Evolutionary conservation across 92 coral and sea anemone genomes (phyloP).

Genomic region (Umimayanthus kanabou): DNA sequence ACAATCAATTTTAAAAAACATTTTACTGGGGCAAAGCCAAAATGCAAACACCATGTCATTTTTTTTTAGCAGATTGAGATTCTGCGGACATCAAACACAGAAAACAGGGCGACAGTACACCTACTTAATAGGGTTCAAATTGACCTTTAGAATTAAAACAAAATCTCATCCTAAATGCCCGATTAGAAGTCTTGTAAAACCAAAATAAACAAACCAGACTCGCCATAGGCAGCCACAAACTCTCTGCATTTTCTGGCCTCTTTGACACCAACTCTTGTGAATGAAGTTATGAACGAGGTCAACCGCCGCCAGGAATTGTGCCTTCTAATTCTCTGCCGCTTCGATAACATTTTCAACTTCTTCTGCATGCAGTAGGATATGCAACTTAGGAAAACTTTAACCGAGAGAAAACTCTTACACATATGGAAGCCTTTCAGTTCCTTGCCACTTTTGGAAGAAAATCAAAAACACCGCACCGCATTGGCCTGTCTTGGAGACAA

Average conservation of each 20-base stretch:
- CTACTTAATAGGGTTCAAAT: no score
- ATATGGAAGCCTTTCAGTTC: slow-evolving; percentile 2
- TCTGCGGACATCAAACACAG: no score
- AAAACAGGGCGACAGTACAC: neutral
- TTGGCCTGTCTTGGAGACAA: neutral
- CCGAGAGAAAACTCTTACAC: neutral
- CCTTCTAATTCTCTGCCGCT: neutral
- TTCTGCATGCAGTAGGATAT: neutral
- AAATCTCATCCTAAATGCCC: neutral
- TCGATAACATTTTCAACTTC: slow-evolving; percentile 1
- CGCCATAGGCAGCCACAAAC: neutral
- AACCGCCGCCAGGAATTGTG: neutral
- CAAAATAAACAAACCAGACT: slow-evolving; percentile 1
- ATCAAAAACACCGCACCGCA: slow-evolving; percentile 58
- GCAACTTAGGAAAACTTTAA: neutral
- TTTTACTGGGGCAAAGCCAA: slow-evolving; percentile 13
- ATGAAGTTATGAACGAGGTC: slow-evolving; percentile 13
- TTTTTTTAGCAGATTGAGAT: no score
- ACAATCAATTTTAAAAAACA: neutral
- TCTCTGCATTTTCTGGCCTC: neutral
- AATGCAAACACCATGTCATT: neutral
- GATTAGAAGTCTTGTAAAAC: neutral
- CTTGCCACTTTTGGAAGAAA: slow-evolving; percentile 70
- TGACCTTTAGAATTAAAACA: neutral
- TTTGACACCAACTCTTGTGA: neutral